Evolutionary conservation across 2,888 invertebrate species (phyloP).

Genomic region (Hyppa rectilinea): DNA sequence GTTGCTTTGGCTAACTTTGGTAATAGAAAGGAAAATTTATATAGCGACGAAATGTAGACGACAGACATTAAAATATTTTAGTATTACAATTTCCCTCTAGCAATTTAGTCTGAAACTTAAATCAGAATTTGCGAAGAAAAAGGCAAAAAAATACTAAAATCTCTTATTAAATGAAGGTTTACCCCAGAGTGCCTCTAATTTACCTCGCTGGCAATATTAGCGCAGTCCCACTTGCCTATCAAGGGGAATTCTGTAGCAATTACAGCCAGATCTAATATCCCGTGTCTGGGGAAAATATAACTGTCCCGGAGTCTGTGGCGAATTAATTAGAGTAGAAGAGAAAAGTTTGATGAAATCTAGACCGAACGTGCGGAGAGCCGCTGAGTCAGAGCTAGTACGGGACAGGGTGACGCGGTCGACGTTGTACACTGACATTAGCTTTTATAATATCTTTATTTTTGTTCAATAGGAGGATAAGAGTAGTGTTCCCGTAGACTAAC

Average conservation of each 20-base stretch:
- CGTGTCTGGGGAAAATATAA: constrained; percentile 42
- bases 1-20: no score
- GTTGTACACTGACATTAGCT: neutral
- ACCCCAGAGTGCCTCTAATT: constrained; percentile 33
- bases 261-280: constrained; percentile 45
- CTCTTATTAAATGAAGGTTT: constrained; percentile 45
- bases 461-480: neutral
- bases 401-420: neutral
- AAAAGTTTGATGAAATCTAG: constrained; percentile 52
- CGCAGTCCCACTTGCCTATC: no score
- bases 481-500: no score
- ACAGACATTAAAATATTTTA: neutral
- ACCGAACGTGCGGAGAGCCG: constrained; percentile 14
- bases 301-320: constrained; percentile 33
- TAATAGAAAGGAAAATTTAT: no score
- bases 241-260: constrained; percentile 36
- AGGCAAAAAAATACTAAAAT: constrained; percentile 10
- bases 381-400: neutral
- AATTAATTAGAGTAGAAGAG: constrained; percentile 49
- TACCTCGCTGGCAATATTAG: constrained; percentile 36
- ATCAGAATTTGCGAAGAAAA: constrained; percentile 5
- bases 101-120: constrained; percentile 8
- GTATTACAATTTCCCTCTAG: neutral
- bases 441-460: neutral
- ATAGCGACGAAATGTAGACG: neutral